Percentiles rank a stretch among this genome's conserved stretches.
phyloP scores from a whole-genome alignment of 2,888 invertebrate species.

The Flexamia atlantica region DNA sequence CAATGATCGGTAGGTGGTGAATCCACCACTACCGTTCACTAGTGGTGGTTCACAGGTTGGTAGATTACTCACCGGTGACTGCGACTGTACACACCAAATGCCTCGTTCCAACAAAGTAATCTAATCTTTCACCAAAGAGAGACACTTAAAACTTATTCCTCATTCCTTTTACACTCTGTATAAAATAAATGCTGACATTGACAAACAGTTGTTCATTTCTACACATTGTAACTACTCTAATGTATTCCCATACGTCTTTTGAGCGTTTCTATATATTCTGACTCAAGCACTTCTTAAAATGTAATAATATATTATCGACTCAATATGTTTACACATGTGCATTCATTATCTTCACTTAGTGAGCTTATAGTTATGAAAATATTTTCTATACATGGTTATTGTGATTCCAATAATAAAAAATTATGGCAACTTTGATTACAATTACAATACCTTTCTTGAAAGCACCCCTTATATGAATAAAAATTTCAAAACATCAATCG shows the following conservation, averaged over 20 bases:
- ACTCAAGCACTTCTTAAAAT: slow-evolving; percentile 17
- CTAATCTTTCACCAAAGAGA: not conserved
- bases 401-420: no score
- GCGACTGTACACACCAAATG: no score
- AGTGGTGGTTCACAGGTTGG: no score
- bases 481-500: no score
- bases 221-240: not conserved
- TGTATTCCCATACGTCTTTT: not conserved
- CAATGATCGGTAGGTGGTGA: no score
- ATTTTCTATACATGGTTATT: no score
- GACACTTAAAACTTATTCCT: not conserved
- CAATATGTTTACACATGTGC: not conserved
- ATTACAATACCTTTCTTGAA: no score
- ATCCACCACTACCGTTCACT: no score
- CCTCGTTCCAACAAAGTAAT: no score
- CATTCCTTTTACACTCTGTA: not conserved
- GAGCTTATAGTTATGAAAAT: not conserved
- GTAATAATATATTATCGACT: not conserved
- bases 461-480: no score
- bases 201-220: not conserved
- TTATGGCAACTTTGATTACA: no score
- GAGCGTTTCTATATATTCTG: slow-evolving; percentile 4
- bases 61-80: no score
- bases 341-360: not conserved
- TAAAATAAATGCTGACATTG: slow-evolving; percentile 9